phyloP scores from a whole-genome alignment of 2,113 vertebrate species.

The Oryzias curvinotus region DNA sequence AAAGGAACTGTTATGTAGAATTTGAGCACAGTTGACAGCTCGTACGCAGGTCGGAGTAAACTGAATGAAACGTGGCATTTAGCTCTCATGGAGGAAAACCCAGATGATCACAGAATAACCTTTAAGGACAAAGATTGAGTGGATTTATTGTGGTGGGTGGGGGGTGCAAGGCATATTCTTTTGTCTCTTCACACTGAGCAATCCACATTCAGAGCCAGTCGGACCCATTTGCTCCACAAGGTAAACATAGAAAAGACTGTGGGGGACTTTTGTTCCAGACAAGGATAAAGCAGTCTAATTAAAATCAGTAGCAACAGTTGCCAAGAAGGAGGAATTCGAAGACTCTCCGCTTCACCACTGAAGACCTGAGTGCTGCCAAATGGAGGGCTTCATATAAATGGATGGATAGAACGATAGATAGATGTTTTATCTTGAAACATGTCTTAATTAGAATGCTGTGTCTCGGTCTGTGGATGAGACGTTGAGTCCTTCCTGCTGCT shows the following conservation, averaged over 20 bases:
- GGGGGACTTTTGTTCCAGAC: constrained; percentile 39
- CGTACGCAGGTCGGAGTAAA: constrained; percentile 3
- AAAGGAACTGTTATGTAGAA: background rate
- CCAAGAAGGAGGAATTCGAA: constrained; percentile 24
- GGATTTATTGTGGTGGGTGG: constrained; percentile 9
- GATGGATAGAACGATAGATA: constrained; percentile 4
- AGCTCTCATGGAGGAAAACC: background rate
- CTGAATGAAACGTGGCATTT: background rate
- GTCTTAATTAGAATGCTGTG: constrained; percentile 57
- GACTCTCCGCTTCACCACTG: background rate
- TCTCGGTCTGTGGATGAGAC: constrained; percentile 36
- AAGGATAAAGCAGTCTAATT: constrained; percentile 50
- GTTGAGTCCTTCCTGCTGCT: constrained; percentile 4
- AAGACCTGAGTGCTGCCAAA: background rate
- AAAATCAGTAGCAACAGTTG: constrained; percentile 30
- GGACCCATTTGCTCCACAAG: background rate
- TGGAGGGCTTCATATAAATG: background rate
- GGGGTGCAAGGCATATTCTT: constrained; percentile 16
- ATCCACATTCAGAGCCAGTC: constrained; percentile 25
- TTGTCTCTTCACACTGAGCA: constrained; percentile 18
- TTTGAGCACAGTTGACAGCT: constrained; percentile 9
- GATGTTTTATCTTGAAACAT: constrained; percentile 19
- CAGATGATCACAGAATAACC: constrained; percentile 17
- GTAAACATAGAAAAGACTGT: constrained; percentile 15
- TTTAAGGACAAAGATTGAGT: constrained; percentile 42